A percentile compares a stretch with the other conserved stretches of the same genome.
These are phyloP conservation scores for Ammodytes dubius DNA, from an alignment of 2,113 vertebrate genomes.

Conservation along the genomic window DNA sequence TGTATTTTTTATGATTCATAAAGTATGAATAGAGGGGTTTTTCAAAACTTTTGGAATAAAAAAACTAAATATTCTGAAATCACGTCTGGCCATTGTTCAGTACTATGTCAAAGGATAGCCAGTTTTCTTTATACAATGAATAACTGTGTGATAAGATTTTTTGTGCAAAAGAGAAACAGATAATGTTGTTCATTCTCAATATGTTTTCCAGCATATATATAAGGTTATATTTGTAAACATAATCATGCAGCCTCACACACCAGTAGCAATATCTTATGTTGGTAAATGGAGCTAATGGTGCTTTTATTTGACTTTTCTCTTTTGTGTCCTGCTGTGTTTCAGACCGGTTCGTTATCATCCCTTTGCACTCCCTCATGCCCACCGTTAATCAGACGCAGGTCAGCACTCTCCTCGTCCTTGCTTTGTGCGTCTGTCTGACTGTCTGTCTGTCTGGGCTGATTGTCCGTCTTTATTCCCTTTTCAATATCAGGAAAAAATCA, in stretches of 20 bases:
- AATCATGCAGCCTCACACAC: not conserved
- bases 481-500: conserved; percentile 17
- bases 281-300: not conserved
- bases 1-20: not conserved
- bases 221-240: not conserved
- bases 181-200: not conserved
- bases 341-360: conserved; percentile 97
- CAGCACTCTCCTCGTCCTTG: conserved; percentile 65
- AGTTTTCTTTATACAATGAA: not conserved
- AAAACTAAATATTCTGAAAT: not conserved
- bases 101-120: not conserved
- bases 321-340: conserved; percentile 76
- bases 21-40: not conserved
- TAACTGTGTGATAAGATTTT: not conserved
- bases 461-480: conserved; percentile 12
- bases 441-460: not conserved
- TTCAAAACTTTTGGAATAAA: not conserved
- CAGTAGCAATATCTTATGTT: not conserved
- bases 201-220: not conserved
- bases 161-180: not conserved
- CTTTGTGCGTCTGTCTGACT: not conserved
- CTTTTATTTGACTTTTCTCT: conserved; percentile 37
- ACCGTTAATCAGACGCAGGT: conserved; percentile 98
- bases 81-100: not conserved
- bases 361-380: conserved; percentile 97